Evolutionary conservation across 2,113 vertebrate genomes (phyloP), one percentile per base, ranked within the genome.

Genomic region (Puntigrus tetrazona): DNA sequence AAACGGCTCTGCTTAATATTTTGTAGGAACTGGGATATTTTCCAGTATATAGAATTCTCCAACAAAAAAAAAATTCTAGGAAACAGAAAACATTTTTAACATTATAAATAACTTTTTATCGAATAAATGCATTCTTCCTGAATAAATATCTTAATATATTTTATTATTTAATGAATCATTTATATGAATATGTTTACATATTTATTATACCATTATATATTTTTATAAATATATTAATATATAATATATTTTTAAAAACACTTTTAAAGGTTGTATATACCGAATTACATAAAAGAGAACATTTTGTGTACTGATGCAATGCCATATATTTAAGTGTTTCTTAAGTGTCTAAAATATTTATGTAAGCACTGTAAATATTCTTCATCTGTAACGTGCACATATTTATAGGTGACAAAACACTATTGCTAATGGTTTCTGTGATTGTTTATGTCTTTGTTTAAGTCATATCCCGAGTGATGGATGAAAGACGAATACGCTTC

Each of bases 401-500:
- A n/a, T n/a, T n/a, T 36, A 36, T 36, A 11, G n/a, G 41, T 38
- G 41, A 41, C 1, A 43, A 41, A 41, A 2, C 20, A 70, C 18
- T 5, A 11, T 70, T 11, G 34, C 3, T 69, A 69, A 69, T 22
- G 25, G 36, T 72, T 25, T 67, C 29, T 10, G 8, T 22, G 1
- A 69, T 16, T 69, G 18, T 22, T 69, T 7, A 38, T 0, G 34
- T 69, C 34, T 34, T n/a, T n/a, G n/a, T n/a, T n/a, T 22, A 67
- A 67, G 63, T 20, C 20, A 36, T 36, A 22, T 7, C 34, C 8
- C 31, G 10, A 22, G 38, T 70, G 67, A 27, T 25, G 38, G 22
- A 72, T 72, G 65, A 41, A 74, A 73, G 31, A 45, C 1, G 31
- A 18, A 78, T 70, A 70, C 63, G 34, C 34, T 69, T 69, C 34